These are phyloP conservation scores for Molossus alvarezi DNA, from an alignment of 2,797 vertebrate species.

Conservation along the genomic window DNA sequence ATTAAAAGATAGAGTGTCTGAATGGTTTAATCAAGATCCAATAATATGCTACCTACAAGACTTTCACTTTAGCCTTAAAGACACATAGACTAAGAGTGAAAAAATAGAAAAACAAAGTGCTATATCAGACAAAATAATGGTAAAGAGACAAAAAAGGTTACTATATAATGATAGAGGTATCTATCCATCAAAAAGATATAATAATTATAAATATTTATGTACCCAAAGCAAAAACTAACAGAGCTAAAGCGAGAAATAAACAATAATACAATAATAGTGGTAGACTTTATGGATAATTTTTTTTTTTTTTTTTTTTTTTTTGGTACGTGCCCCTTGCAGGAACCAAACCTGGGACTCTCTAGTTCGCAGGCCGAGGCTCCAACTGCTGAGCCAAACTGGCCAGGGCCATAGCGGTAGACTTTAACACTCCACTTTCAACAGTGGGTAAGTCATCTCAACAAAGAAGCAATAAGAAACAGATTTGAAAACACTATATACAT, in stretches of 20 bases:
- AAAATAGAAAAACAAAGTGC: background rate
- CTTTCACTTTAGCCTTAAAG: background rate
- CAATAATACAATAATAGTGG: background rate
- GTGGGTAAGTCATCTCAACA: background rate
- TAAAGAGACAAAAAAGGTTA: background rate
- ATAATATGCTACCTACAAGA: background rate
- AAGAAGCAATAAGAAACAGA: background rate
- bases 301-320: no score
- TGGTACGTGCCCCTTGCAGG: no score
- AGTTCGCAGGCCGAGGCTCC: no score
- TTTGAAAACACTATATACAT: background rate
- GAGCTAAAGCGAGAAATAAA: background rate
- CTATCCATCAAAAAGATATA: background rate
- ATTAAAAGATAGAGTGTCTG: background rate
- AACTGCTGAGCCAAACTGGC: no score
- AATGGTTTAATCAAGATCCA: background rate
- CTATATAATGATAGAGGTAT: background rate
- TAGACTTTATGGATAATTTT: background rate
- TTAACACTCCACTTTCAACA: background rate
- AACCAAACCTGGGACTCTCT: no score
- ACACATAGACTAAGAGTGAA: background rate
- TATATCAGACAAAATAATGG: background rate
- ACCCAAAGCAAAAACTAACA: background rate
- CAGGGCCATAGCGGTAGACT: background rate
- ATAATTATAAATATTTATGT: background rate